These are phyloP conservation scores for Melanotaenia pygmaea DNA, from an alignment of 2,797 vertebrate genomes.

Conservation along the genomic window DNA sequence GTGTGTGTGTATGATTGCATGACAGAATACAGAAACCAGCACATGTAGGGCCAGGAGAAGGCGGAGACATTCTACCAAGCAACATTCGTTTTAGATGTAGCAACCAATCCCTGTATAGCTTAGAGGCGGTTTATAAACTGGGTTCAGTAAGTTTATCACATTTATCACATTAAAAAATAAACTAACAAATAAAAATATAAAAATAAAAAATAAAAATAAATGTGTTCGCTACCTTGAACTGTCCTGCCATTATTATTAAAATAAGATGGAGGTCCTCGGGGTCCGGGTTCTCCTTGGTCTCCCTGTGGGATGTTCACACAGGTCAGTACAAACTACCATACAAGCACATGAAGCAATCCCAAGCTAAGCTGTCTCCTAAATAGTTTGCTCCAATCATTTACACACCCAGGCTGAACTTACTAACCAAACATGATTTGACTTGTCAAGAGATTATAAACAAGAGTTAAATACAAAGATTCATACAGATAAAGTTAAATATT, in stretches of 20 bases:
- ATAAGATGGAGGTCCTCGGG: constrained; percentile 81
- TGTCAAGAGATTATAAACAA: not conserved
- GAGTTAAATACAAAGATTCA: not conserved
- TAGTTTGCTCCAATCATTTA: not conserved
- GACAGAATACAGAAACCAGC: too few species aligned
- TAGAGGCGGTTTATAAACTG: too few species aligned
- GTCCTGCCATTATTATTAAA: constrained; percentile 32
- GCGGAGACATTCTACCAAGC: too few species aligned
- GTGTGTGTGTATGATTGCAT: too few species aligned
- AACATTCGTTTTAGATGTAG: too few species aligned
- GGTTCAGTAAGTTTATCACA: too few species aligned
- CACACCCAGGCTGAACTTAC: too few species aligned
- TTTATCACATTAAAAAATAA: too few species aligned
- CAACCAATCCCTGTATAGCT: too few species aligned
- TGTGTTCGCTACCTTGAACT: constrained; percentile 65
- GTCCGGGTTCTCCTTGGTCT: constrained; percentile 86
- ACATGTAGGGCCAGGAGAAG: too few species aligned
- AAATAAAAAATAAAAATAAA: not conserved
- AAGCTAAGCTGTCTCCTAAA: not conserved
- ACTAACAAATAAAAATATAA: too few species aligned
- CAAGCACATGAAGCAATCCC: not conserved
- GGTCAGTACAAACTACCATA: constrained; percentile 3
- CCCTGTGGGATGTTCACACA: constrained; percentile 79
- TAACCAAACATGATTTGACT: not conserved
- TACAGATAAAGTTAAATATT: not conserved